Conservation (phyloP, 2,113 vertebrate genomes). For the Fregetta grallaria region DNA sequence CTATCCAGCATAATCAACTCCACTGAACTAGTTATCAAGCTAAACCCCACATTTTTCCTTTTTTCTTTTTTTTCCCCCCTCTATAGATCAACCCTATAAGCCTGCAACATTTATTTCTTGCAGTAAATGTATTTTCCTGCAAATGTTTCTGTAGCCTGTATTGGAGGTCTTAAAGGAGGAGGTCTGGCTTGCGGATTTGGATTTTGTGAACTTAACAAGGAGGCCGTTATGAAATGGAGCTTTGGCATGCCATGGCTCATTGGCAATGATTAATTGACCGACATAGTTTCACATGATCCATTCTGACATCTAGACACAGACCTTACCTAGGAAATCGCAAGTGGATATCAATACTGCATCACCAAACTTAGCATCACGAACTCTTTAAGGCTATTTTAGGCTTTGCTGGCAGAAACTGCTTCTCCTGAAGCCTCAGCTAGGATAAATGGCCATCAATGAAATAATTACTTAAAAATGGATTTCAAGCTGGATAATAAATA, state of each 20-base stretch:
- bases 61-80: accelerated
- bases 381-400: background rate
- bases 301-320: conserved; percentile 75
- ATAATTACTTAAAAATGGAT: background rate
- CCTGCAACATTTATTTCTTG: background rate
- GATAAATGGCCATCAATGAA: background rate
- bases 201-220: conserved; percentile 37
- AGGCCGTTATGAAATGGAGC: conserved; percentile 45
- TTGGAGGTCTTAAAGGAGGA: background rate
- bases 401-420: background rate
- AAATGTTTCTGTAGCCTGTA: background rate
- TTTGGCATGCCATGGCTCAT: conserved; percentile 78
- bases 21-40: background rate
- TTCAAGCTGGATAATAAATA: background rate
- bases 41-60: background rate
- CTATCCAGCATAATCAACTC: background rate
- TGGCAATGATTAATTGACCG: conserved; percentile 83
- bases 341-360: conserved; percentile 28
- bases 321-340: conserved; percentile 75
- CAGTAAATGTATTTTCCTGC: background rate
- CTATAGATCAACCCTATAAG: background rate
- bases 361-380: conserved; percentile 10
- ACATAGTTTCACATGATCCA: conserved; percentile 79
- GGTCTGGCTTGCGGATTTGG: conserved; percentile 1
- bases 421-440: background rate